Evolutionary conservation across 2,113 vertebrate species (phyloP).

Genomic region (Natator depressus): DNA sequence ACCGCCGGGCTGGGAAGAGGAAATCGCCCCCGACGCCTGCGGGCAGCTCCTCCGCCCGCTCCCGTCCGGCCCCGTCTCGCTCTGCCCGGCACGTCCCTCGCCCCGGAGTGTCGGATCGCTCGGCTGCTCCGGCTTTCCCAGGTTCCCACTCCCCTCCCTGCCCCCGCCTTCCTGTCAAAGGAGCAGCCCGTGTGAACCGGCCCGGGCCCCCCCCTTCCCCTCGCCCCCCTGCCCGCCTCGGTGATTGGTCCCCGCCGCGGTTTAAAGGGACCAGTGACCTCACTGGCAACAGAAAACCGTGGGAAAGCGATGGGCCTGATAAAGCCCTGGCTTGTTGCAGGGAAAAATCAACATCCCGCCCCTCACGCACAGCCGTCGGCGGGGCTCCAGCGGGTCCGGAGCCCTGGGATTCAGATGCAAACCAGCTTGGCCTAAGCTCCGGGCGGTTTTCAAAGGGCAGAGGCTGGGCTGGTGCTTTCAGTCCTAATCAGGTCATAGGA

Average conservation of each 20-base stretch:
- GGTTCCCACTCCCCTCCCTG: constrained; percentile 40
- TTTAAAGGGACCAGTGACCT: constrained; percentile 77
- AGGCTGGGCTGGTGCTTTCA: background rate
- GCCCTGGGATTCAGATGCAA: background rate
- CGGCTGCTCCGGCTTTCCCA: constrained; percentile 57
- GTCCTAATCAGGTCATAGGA: background rate
- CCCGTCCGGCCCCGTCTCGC: constrained; percentile 34
- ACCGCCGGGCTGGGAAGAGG: background rate
- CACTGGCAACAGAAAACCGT: constrained; percentile 77
- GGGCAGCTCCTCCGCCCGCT: constrained; percentile 20
- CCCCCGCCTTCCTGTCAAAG: constrained; percentile 64
- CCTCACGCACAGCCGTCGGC: constrained; percentile 69
- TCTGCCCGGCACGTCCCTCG: constrained; percentile 44
- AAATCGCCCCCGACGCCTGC: background rate
- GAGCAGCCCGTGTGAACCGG: constrained; percentile 43
- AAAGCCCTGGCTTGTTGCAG: constrained; percentile 76
- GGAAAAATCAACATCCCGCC: constrained; percentile 72
- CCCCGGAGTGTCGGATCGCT: constrained; percentile 64
- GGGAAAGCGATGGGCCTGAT: constrained; percentile 76
- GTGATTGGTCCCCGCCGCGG: constrained; percentile 61
- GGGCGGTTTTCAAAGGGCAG: background rate
- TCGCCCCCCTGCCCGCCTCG: background rate
- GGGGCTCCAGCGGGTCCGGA: background rate
- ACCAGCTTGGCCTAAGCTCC: background rate
- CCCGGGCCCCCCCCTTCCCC: background rate